Conservation (phyloP, 2,888 invertebrate genomes). For the Pseudococcus longispinus region DNA sequence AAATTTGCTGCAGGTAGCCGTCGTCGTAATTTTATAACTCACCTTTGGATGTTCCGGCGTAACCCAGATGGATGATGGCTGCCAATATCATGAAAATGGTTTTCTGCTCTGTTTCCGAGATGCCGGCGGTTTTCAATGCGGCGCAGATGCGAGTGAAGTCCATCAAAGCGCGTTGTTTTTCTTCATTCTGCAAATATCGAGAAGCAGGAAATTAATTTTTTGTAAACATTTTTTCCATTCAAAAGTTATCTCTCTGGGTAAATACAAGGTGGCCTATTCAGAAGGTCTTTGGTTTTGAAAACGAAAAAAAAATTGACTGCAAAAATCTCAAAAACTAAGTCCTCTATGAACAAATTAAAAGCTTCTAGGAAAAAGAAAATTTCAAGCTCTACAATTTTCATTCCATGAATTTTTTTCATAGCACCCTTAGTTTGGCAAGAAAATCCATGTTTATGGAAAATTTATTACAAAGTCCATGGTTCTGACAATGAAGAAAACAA, state of each 20-base stretch:
- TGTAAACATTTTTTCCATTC: not conserved
- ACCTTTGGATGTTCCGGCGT: slow-evolving; percentile 83
- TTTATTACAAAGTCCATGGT: no score
- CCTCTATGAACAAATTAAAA: no score
- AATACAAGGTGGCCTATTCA: no score
- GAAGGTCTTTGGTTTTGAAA: no score
- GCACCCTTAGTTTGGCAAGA: no score
- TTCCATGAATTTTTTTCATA: no score
- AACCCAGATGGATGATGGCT: slow-evolving; percentile 92
- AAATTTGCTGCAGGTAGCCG: not conserved
- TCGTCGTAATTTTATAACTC: slow-evolving; percentile 51
- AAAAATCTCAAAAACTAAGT: no score
- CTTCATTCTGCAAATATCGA: slow-evolving; percentile 68
- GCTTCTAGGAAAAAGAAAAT: no score
- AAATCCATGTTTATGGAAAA: no score
- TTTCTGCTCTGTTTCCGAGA: slow-evolving; percentile 80
- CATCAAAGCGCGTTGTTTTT: slow-evolving; percentile 78
- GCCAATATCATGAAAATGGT: slow-evolving; percentile 87
- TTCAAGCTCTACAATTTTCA: no score
- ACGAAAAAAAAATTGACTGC: no score
- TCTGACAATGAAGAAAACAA: no score
- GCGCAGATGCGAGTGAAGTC: slow-evolving; percentile 82
- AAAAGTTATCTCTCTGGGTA: not conserved
- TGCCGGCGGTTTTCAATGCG: slow-evolving; percentile 77
- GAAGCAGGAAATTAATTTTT: not conserved